These are phyloP conservation scores for Hemichromis elongatus DNA, from an alignment of 2,113 vertebrate species.

Conservation along the genomic window DNA sequence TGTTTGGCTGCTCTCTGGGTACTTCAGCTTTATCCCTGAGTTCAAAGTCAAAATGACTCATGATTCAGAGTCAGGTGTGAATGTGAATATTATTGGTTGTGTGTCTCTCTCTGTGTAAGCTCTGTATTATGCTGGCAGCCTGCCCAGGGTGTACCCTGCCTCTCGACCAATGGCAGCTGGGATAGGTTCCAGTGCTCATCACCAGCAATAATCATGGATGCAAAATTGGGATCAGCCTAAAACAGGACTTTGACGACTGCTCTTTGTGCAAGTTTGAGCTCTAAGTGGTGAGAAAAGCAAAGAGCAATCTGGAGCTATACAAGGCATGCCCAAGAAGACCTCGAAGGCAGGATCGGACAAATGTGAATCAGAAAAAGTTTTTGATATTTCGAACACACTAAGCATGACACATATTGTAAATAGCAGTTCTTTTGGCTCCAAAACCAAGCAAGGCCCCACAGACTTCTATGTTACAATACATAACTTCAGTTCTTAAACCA, in stretches of 20 bases:
- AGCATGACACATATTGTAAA: background rate
- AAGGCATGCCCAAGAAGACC: background rate
- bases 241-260: background rate
- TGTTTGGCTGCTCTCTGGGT: background rate
- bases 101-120: background rate
- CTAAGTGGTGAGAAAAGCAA: background rate
- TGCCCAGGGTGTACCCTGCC: background rate
- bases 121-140: background rate
- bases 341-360: rapidly evolving
- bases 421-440: rapidly evolving
- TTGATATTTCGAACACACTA: background rate
- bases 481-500: no score
- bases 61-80: background rate
- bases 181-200: background rate
- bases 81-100: background rate
- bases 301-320: background rate
- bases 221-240: background rate
- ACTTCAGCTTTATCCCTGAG: background rate
- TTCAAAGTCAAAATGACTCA: background rate
- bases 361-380: background rate
- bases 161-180: rapidly evolving
- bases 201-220: background rate
- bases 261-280: background rate
- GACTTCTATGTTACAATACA: background rate
- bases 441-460: rapidly evolving